A percentile compares a stretch with the other conserved stretches of the same genome.
Evolutionary conservation across 2,888 invertebrate genomes (phyloP).

Genomic region (Bimastos eiseni): DNA sequence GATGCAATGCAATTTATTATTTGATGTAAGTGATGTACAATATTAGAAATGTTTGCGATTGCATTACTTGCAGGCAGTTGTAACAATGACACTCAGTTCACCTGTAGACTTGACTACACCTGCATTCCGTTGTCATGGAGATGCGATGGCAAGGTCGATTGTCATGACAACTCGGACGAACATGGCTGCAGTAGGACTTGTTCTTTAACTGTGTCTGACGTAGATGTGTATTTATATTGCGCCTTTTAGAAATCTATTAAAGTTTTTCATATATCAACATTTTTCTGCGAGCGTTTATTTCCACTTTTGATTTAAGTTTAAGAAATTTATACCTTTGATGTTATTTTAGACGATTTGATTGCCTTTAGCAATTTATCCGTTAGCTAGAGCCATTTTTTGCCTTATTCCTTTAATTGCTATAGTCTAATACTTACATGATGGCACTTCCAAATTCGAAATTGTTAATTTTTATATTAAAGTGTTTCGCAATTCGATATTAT

Average conservation of each 20-base stretch:
- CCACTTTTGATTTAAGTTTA: background rate
- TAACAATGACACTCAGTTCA: slow-evolving; percentile 20
- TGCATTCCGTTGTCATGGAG: slow-evolving; percentile 23
- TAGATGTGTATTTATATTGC: background rate
- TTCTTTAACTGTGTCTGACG: background rate
- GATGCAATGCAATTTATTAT: background rate
- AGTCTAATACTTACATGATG: background rate
- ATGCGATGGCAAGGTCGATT: slow-evolving; percentile 26
- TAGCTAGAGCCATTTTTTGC: background rate
- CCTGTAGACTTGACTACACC: background rate
- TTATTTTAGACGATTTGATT: background rate
- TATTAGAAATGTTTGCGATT: background rate
- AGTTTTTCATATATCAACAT: background rate
- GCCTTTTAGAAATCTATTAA: background rate
- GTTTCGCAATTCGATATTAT: background rate
- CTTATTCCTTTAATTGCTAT: background rate
- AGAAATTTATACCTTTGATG: background rate
- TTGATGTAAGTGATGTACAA: background rate
- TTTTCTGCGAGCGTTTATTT: background rate
- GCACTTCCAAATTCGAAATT: background rate
- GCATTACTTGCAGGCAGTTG: background rate
- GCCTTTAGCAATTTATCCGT: background rate
- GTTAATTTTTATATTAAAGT: background rate
- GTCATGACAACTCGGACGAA: slow-evolving; percentile 30
- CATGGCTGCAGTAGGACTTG: slow-evolving; percentile 23